Base-by-base conservation (phyloP, 1,140 invertebrate species). In the Scaptomyza montana region DNA sequence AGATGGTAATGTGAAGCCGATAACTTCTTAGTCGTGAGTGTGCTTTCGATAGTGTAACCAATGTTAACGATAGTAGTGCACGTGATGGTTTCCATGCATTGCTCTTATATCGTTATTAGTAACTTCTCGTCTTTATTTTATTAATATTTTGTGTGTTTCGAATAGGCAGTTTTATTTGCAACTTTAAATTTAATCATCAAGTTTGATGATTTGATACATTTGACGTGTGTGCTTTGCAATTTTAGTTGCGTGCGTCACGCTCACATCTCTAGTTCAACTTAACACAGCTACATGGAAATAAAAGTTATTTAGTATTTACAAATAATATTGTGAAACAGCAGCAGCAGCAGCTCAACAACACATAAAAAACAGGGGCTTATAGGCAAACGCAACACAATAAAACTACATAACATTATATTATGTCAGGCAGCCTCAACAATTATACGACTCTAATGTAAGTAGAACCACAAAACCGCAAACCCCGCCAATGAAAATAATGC, bases 381-480 rank as follows among this genome's bases (percentile, higher is more conserved):
- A 65, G 43, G 36, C 49, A 65, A 41, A 16, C 16, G 16, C 36
- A 30, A 47, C 55, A 62, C 2, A 25, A 62, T 45, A 49, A 16
- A 59, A 36, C 33, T 28, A 50, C 3, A 59, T 45, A 57, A 47
- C 49, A 62, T 46, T 47, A 13, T 25, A 74, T 65, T 74, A 90
- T 90, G 87, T 85, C 82, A 68, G 87, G 87, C 65, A 84, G 75
- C 62, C 78, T 90, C 54, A 78, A 90, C 54, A 90, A 89, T 74
- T 90, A 90, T 67, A 78, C 87, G 49, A 89, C 76, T 55, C 70
- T 89, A 68, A 89, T 89, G 89, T 90, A 77, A 74, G 86, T 86
- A 67, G 5, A 30, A 30, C 0, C 19, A 8, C 16, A 16, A 16
- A 16, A 16, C 25, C 9, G 45, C 36, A 39, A 16, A n/a, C 5